These are phyloP conservation scores for Tinea semifulvella DNA, from an alignment of 2,888 invertebrate species.

Conservation along the genomic window DNA sequence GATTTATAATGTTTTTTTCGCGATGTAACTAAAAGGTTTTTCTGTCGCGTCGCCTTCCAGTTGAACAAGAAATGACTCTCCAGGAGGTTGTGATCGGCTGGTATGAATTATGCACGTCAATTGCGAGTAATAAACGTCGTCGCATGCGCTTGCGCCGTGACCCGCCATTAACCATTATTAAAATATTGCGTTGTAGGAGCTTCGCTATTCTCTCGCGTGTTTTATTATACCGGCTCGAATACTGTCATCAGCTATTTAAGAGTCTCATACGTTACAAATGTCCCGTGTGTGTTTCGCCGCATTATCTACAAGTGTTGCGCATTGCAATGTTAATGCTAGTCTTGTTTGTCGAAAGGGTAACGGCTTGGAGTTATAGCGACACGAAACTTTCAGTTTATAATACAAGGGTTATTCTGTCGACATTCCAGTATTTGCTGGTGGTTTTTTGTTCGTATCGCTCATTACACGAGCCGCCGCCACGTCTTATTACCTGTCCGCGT, in stretches of 20 bases:
- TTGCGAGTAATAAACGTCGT: constrained; percentile 58
- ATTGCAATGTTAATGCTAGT: neutral
- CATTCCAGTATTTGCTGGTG: constrained; percentile 29
- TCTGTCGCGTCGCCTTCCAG: constrained; percentile 14
- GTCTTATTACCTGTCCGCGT: constrained; percentile 35
- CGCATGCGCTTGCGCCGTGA: constrained; percentile 50
- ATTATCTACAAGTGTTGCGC: constrained; percentile 26
- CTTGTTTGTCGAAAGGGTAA: constrained; percentile 12
- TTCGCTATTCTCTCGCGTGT: constrained; percentile 58
- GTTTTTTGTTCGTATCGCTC: constrained; percentile 31
- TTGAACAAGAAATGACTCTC: constrained; percentile 14
- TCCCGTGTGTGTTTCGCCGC: constrained; percentile 36
- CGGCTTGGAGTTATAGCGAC: constrained; percentile 3
- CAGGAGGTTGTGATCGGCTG: constrained; percentile 20
- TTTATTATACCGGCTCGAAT: constrained; percentile 51
- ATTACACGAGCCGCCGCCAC: constrained; percentile 32
- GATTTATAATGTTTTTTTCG: constrained; percentile 9
- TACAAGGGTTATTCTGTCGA: neutral
- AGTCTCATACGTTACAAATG: constrained; percentile 52
- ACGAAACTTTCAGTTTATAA: neutral
- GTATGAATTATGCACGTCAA: constrained; percentile 57
- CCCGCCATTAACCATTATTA: constrained; percentile 64
- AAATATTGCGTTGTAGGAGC: constrained; percentile 60
- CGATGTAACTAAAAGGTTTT: constrained; percentile 9
- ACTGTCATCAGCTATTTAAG: constrained; percentile 58